Base-by-base conservation (phyloP, 2,113 vertebrate species). In the Athene noctua region DNA sequence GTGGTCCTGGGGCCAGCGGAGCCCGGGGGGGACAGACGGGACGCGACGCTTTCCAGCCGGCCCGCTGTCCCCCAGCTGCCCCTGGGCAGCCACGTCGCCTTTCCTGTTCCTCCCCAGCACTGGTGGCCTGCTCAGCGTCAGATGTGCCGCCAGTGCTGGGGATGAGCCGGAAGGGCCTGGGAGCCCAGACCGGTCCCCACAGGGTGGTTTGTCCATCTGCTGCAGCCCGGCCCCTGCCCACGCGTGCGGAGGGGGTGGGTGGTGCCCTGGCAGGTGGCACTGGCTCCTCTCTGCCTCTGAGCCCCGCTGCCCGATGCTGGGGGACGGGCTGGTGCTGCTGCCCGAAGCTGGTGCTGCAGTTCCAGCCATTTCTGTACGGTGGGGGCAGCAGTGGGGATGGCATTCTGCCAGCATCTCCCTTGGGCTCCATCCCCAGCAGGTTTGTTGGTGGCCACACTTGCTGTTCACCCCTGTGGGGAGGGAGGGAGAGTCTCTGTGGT, bases 301-400 rank as follows among this genome's bases (percentile, higher is more conserved):
- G 46, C 17, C 36, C 25, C 3, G 1, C 51, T 32, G 58, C 34
- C 38, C 2, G 0, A 4, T 4, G 29, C 9, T 36, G 58, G 32
- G 34, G 40, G 32, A 18, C 58, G 27, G 52, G 14, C n/a, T 3
- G 2, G 30, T 46, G 46, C 57, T 70, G 65, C 54, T 67, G 46
- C 44, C 32, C 36, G 15, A 22, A 57, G 25, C 26, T 27, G 14
- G 11, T 6, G 58, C 44, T 29, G 16, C 38, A 21, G 32, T 54
- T 30, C 29, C 23, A 29, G 38, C 47, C 4, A 0, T 44, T 55
- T 34, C 46, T 2, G 0, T 49, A 6, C 3, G 13, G 52, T 65
- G 25, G 27, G 66, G 36, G 22, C 3, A 0, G 46, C 55, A 34
- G 62, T 8, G 0, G 6, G n/a, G 21, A 21, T 30, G n/a, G 12